Evolutionary conservation across 1,140 invertebrate species (phyloP), one percentile per base, ranked within the genome.

Genomic region (Achatina immaculata): DNA sequence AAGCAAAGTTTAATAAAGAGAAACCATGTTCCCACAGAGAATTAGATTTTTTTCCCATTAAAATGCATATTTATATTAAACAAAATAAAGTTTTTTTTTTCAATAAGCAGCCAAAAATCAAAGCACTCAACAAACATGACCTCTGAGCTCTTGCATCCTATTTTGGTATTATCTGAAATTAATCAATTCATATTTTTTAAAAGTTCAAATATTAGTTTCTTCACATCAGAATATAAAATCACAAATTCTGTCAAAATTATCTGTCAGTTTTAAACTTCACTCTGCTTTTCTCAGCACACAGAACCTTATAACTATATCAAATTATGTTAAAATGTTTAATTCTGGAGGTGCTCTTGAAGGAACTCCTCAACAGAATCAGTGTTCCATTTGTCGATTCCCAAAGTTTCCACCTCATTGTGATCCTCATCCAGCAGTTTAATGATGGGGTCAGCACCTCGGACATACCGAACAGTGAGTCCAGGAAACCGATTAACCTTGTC

Each of bases 321-420:
- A 11, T 42, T 16, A 72, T 24, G 31, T 74, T 34, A 16, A 36
- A 36, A 45, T 51, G 16, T 74, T 83, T 90, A 89, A 51, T 88
- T 83, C 43, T 84, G 85, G 81, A 98, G 92, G 93, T 97, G 95
- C 55, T 96, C 96, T 55, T 94, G 94, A 48, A 98, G 94, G 92
- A 98, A 98, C 92, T 98, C 97, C 91, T 97, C 96, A 0, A 98
- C 95, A 19, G 96, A 96, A 88, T 99, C 97, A 9, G 97, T 99
- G 90, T 98, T 96, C 97, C 97, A 99, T 90, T 98, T 97, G 84
- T 97, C 96, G 89, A 99, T 98, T 55, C 97, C 96, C 4, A 99
- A 93, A 68, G 95, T 95, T 91, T 94, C 87, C 38, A 86, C 85
- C 1, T 88, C 86, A 43, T 86, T 81, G 28, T 81, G 83, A 73